phyloP scores from a whole-genome alignment of 2,888 invertebrate genomes.

The Agrypnus murinus region DNA sequence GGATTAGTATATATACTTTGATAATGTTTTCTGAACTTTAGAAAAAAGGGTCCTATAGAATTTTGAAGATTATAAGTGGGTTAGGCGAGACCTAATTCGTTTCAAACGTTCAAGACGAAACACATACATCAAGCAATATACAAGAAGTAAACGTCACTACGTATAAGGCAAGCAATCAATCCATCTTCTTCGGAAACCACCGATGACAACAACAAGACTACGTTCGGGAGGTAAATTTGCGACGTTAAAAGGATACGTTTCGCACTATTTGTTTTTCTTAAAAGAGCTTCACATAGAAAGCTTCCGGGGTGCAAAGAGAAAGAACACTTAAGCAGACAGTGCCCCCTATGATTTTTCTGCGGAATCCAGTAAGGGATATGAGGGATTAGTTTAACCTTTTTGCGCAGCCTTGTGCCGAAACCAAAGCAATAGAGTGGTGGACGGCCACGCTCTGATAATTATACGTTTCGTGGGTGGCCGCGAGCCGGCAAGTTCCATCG shows the following conservation, averaged over 20 bases:
- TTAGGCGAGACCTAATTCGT: conserved; percentile 43
- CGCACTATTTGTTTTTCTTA: conserved; percentile 40
- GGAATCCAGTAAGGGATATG: neutral
- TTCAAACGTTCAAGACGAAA: conserved; percentile 49
- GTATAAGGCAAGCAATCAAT: conserved; percentile 56
- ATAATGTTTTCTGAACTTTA: no score
- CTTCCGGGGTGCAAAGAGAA: neutral
- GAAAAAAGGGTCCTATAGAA: conserved; percentile 6
- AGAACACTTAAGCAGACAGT: neutral
- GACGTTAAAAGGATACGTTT: conserved; percentile 42
- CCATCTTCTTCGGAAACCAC: conserved; percentile 51
- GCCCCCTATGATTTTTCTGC: conserved; percentile 13
- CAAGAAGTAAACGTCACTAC: conserved; percentile 55
- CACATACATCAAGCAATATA: conserved; percentile 55
- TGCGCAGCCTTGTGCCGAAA: conserved; percentile 37
- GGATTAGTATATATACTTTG: conserved; percentile 11
- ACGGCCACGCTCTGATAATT: conserved; percentile 58
- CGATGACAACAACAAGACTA: conserved; percentile 49
- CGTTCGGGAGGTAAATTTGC: conserved; percentile 43
- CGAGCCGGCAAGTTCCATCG: conserved; percentile 50
- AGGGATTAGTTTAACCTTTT: conserved; percentile 42
- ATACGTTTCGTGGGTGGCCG: conserved; percentile 61
- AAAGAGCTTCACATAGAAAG: neutral
- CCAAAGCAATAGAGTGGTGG: conserved; percentile 47
- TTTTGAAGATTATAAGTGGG: conserved; percentile 38